Evolutionary conservation across 2,888 invertebrate species (phyloP).

Genomic region (Rotaria socialis): DNA sequence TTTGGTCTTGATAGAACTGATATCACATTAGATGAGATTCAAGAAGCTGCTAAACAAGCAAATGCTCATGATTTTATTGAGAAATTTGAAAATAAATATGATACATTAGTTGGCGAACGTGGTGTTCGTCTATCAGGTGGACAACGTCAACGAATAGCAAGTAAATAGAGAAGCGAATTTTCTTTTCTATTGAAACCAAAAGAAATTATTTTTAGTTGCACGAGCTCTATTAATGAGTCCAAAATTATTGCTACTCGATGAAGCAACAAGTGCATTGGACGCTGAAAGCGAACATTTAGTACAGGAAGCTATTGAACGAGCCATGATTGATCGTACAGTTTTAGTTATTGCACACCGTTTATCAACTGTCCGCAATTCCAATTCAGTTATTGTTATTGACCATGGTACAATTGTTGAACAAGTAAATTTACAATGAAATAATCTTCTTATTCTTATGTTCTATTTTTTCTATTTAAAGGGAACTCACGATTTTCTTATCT

Average conservation of each 20-base stretch:
- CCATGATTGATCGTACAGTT: constrained; percentile 55
- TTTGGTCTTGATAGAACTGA: constrained; percentile 52
- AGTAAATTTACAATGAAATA: background rate
- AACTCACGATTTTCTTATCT: constrained; percentile 54
- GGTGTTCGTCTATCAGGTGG: constrained; percentile 57
- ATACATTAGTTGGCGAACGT: constrained; percentile 56
- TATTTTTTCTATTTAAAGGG: constrained; percentile 48
- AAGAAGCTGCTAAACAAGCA: constrained; percentile 54
- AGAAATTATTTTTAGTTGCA: constrained; percentile 30
- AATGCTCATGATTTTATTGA: constrained; percentile 57
- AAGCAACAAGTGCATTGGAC: constrained; percentile 49
- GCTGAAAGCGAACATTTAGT: constrained; percentile 57
- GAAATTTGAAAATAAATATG: constrained; percentile 54
- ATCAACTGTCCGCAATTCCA: constrained; percentile 55
- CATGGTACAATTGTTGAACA: constrained; percentile 55
- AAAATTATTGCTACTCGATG: constrained; percentile 50
- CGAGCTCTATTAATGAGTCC: constrained; percentile 56
- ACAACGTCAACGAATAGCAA: constrained; percentile 57
- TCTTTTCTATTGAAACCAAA: too few species aligned
- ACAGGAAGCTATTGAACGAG: constrained; percentile 56
- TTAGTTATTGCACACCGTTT: constrained; percentile 56
- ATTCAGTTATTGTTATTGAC: constrained; percentile 54
- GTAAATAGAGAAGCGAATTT: constrained; percentile 47
- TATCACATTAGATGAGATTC: constrained; percentile 49
- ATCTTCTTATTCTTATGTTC: background rate